phyloP scores from a whole-genome alignment of 2,888 invertebrate genomes.

The Tipula confusa region DNA sequence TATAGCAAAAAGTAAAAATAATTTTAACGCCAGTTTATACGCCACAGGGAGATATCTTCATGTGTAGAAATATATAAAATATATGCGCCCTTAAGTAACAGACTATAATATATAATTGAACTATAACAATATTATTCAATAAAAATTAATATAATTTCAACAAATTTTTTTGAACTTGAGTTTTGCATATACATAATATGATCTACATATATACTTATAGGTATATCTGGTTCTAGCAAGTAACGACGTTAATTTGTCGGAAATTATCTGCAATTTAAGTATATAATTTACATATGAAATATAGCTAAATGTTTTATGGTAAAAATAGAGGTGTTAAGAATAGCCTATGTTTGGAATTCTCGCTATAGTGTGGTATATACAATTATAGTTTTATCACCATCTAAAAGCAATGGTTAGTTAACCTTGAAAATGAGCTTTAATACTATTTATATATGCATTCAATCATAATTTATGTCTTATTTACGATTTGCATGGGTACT shows the following conservation, averaged over 20 bases:
- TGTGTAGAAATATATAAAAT: neutral
- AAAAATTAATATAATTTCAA: neutral
- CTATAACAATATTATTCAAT: neutral
- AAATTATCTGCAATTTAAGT: neutral
- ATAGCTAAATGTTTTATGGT: neutral
- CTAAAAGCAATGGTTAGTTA: neutral
- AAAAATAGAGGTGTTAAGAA: neutral
- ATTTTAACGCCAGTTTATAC: neutral
- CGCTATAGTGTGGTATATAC: neutral
- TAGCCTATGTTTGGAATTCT: neutral
- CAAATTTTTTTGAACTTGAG: neutral
- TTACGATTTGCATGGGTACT: too few relatives aligned
- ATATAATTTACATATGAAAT: slow-evolving; percentile 13
- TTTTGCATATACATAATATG: neutral
- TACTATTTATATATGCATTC: neutral
- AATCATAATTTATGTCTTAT: neutral
- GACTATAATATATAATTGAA: slow-evolving; percentile 8
- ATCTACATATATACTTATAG: neutral
- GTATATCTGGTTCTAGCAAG: neutral
- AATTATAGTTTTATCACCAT: neutral
- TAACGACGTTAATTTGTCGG: neutral
- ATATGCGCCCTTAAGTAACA: slow-evolving; percentile 20
- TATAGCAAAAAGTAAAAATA: neutral
- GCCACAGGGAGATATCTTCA: slow-evolving; percentile 25
- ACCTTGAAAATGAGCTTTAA: neutral